Conservation (phyloP, 2,113 vertebrate genomes). For the Malaclemys terrapin region DNA sequence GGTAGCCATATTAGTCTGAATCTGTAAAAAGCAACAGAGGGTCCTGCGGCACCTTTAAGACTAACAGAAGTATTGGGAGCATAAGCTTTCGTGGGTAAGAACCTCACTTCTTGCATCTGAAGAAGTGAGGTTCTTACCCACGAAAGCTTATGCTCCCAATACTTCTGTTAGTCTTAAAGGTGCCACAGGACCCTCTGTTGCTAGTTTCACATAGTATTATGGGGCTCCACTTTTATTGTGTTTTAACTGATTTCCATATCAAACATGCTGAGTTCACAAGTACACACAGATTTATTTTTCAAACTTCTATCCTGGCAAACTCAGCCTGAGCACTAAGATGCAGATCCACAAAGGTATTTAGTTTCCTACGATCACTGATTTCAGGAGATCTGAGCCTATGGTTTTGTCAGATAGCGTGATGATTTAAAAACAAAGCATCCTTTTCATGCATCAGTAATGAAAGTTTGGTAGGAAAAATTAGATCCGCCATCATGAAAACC, state of each 20-base stretch:
- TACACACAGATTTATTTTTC: not conserved
- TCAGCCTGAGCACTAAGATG: not conserved
- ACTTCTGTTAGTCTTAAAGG: too few relatives aligned
- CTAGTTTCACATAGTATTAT: not conserved
- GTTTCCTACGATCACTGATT: not conserved
- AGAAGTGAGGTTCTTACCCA: too few relatives aligned
- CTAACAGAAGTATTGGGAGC: too few relatives aligned
- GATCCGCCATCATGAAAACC: not conserved
- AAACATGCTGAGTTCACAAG: not conserved
- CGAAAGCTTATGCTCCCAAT: too few relatives aligned
- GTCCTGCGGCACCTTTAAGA: too few relatives aligned
- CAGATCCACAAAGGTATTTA: not conserved
- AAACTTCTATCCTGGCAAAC: not conserved
- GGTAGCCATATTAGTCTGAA: too few relatives aligned
- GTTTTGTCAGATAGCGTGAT: not conserved
- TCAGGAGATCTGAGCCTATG: not conserved
- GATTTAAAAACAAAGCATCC: not conserved
- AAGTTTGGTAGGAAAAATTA: not conserved
- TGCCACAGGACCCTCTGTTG: too few relatives aligned
- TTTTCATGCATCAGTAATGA: not conserved
- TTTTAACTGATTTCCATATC: not conserved
- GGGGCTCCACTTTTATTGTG: not conserved
- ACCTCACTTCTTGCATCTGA: too few relatives aligned
- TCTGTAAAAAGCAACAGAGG: too few relatives aligned
- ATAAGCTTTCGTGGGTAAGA: too few relatives aligned